Evolutionary conservation across 2,797 vertebrate genomes (phyloP), one percentile per base, ranked within the genome.

Genomic region (Platalea minor): DNA sequence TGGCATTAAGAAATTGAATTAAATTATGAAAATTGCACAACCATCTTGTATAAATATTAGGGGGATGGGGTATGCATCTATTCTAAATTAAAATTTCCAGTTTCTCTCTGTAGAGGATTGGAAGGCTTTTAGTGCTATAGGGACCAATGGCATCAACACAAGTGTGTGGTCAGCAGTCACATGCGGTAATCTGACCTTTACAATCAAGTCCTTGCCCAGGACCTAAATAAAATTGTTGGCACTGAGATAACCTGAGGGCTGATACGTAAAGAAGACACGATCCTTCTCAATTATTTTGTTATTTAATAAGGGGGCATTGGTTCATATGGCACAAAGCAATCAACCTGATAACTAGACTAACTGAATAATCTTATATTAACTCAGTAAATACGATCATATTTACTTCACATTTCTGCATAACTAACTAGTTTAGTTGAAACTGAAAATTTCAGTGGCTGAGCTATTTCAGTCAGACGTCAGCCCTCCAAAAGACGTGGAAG

Each of bases 11-110:
- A 88, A 68, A 45, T 45, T 37, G 9, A 73, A 61, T 0, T 11
- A 60, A 64, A 37, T 25, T 19, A 35, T 3, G 10, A 61, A 51
- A 81, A 33, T 24, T 39, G 3, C 7, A 69, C 11, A 67, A 15
- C 3, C 8, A 8, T 24, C 9, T 39, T 46, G 10, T 57, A 25
- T 31, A 56, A 37, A 9, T 41, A 29, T 4, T 21, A 6, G 9
- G 4, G 4, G 3, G 5, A 2, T 23, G 6, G 4, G 2, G 5
- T 37, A 3, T 59, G 4, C 3, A 28, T 29, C 5, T 64, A 33
- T 67, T 87, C 60, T 69, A 41, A 60, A 59, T 46, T n/a, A 45
- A 51, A 88, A 39, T 70, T 56, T 85, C 13, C 3, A 2, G 1
- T 60, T 81, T 68, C 19, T 64, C 0, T 29, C 21, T 39, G 9